phyloP scores from a whole-genome alignment of 2,797 vertebrate genomes.

The Cercopithecus neglectus region DNA sequence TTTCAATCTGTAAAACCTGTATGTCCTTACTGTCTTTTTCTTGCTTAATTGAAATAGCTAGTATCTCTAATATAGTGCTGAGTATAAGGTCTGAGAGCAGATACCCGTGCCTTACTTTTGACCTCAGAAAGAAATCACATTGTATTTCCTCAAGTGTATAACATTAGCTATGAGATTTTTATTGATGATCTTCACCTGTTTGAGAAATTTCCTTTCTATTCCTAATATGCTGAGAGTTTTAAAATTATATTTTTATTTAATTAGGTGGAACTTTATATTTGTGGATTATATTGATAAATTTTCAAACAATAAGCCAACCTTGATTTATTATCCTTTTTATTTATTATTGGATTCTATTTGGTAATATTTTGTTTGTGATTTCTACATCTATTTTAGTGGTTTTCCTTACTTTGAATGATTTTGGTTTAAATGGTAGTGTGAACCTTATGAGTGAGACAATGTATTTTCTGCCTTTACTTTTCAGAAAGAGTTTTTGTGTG shows the following conservation, averaged over 20 bases:
- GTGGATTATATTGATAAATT: not conserved
- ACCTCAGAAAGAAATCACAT: not conserved
- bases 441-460: not conserved
- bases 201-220: not conserved
- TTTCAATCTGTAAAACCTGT: not conserved
- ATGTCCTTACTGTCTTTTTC: not conserved
- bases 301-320: not conserved
- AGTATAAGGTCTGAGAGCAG: not conserved
- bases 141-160: not conserved
- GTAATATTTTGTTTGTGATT: not conserved
- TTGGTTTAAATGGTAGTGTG: not conserved
- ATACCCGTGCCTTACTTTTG: not conserved
- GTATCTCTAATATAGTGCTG: not conserved
- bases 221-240: not conserved
- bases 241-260: not conserved
- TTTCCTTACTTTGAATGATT: not conserved
- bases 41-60: not conserved
- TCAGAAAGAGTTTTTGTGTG: not conserved
- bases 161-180: not conserved
- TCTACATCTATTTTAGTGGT: not conserved
- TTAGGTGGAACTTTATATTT: not conserved
- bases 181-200: not conserved
- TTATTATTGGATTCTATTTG: not conserved
- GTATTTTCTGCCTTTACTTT: not conserved
- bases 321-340: not conserved